A percentile compares a stretch with the other conserved stretches of the same genome.
Conservation (phyloP, 2,797 vertebrate genomes). For the Podarcis siculus region DNA sequence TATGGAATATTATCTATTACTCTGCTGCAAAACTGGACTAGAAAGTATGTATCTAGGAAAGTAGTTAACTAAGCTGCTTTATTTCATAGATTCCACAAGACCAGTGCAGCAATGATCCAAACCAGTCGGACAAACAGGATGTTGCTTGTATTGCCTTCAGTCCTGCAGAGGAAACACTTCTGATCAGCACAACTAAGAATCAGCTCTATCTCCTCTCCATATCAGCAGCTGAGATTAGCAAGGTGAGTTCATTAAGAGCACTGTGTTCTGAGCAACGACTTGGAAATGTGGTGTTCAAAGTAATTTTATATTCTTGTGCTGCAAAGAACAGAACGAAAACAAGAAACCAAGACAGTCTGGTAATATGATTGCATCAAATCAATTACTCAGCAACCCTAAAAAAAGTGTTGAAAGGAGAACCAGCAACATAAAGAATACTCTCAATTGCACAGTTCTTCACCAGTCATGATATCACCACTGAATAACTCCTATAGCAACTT, state of each 20-base stretch:
- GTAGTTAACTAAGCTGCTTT: slow-evolving; percentile 26
- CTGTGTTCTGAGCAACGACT: not conserved
- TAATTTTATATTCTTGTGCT: not conserved
- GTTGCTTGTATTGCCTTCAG: slow-evolving; percentile 88
- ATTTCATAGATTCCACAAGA: slow-evolving; percentile 86
- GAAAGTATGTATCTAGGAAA: not conserved
- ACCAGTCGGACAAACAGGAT: slow-evolving; percentile 80
- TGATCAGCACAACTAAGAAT: slow-evolving; percentile 84
- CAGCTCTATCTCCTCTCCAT: slow-evolving; percentile 88
- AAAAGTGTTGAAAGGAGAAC: not conserved
- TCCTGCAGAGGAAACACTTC: slow-evolving; percentile 88
- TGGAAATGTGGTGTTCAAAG: not conserved
- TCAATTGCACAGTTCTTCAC: not conserved
- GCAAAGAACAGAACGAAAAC: not conserved
- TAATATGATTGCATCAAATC: not conserved
- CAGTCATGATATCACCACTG: not conserved
- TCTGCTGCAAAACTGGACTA: slow-evolving; percentile 5
- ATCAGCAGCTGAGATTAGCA: slow-evolving; percentile 79
- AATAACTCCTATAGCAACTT: not conserved
- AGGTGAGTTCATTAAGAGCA: slow-evolving; percentile 65
- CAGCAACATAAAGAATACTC: not conserved
- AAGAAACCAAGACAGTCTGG: not conserved
- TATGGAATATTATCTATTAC: not conserved
- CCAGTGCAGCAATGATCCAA: slow-evolving; percentile 74
- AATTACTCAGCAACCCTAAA: not conserved